A percentile compares a stretch with the other conserved stretches of the same genome.
Evolutionary conservation across 2,113 vertebrate species (phyloP).

Genomic region (Procavia capensis): DNA sequence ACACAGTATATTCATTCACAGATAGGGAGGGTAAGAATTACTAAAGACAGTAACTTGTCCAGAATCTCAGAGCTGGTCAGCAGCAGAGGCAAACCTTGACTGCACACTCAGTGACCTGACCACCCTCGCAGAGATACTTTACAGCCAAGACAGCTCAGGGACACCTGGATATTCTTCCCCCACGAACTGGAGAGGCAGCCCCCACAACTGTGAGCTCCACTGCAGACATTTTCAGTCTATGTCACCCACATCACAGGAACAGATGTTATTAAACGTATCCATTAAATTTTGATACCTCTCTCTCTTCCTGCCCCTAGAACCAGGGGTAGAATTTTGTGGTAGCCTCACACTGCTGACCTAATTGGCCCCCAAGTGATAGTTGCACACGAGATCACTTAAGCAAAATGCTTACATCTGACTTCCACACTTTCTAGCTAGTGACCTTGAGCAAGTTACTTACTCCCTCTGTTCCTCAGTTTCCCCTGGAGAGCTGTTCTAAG

Average conservation of each 20-base stretch:
- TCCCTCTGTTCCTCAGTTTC: constrained; percentile 8
- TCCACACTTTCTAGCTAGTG: background rate
- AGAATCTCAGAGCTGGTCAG: background rate
- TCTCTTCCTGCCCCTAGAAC: background rate
- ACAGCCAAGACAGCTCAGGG: background rate
- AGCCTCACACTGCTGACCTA: background rate
- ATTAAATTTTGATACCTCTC: background rate
- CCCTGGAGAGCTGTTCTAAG: background rate
- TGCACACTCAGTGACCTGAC: background rate
- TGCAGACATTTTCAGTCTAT: background rate
- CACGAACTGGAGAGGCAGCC: background rate
- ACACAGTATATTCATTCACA: background rate
- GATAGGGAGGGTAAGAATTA: background rate
- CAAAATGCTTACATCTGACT: background rate
- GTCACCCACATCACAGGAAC: background rate
- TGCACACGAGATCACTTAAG: background rate
- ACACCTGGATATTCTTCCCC: background rate
- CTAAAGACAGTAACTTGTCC: background rate
- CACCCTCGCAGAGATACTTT: background rate
- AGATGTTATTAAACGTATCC: background rate
- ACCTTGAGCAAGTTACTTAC: background rate
- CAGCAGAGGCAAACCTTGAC: background rate
- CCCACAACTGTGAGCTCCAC: background rate
- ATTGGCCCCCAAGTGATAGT: background rate
- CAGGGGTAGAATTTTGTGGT: background rate